Evolutionary conservation across 1,140 invertebrate genomes (phyloP), one percentile per base, ranked within the genome.

Genomic region (Drosophila obscura): DNA sequence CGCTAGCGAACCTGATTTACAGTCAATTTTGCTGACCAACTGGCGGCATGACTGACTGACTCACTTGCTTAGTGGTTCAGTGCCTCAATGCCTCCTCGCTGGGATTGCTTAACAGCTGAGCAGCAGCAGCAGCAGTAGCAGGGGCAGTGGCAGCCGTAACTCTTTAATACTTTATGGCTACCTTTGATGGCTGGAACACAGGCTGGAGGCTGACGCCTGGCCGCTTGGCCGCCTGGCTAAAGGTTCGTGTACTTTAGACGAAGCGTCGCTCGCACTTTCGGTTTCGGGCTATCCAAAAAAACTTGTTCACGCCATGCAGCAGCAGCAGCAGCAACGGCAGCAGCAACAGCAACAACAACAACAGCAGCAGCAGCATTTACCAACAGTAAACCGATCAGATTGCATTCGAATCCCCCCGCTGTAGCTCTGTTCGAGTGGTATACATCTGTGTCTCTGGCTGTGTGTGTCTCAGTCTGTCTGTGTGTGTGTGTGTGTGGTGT

Each of bases 211-310:
- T 61, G 78, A 39, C n/a, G 19, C 19, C 19, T 19, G 19, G 19
- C 19, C 53, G 59, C 46, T 41, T 55, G 31, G 28, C 43, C 50
- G 57, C 58, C 50, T 73, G 64, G 81, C 73, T 57, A 81, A 85
- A 85, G 82, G 78, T 85, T 81, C 64, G 77, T 73, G 73, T 73
- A 76, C 72, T 75, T 46, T 60, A 49, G 55, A 26, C 55, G 24
- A 9, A 45, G 44, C 52, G 19, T 83, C 72, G 80, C 81, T 83
- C 72, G 80, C 81, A 83, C 80, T 84, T 84, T 87, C 81, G 59
- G 82, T 80, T 80, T 71, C 66, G 57, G 48, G 41, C 45, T 46
- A 56, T 44, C 48, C 51, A 24, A 69, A 67, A 75, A 84, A 73
- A 77, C 81, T 84, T 74, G 80, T 85, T 84, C 69, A 67, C 56